Evolutionary conservation across 1,140 invertebrate genomes (phyloP).

Genomic region (Ceratosolen solmsi): DNA sequence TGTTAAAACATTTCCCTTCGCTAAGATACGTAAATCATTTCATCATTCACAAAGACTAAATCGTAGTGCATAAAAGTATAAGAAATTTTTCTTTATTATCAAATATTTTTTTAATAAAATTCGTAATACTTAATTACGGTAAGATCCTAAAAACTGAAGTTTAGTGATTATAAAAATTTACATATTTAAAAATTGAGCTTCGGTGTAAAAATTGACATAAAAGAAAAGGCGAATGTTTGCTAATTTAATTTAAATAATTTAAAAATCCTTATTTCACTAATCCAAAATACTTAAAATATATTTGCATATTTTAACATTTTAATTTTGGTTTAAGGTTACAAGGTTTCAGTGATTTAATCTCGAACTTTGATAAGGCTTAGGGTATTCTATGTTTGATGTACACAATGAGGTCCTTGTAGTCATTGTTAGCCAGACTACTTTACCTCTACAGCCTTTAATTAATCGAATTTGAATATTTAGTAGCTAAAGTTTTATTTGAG

Average conservation of each 20-base stretch:
- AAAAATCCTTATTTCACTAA: not conserved
- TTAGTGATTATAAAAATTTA: too few relatives aligned
- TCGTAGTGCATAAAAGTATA: too few relatives aligned
- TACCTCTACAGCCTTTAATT: constrained; percentile 14
- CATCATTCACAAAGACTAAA: too few relatives aligned
- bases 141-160: too few relatives aligned
- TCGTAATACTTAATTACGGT: too few relatives aligned
- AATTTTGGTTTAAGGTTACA: not conserved
- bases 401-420: not conserved
- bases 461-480: not conserved
- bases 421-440: not conserved
- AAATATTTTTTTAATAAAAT: too few relatives aligned
- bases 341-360: not conserved
- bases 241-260: not conserved
- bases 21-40: too few relatives aligned
- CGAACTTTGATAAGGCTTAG: constrained; percentile 4
- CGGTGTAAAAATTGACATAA: too few relatives aligned
- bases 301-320: not conserved
- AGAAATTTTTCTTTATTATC: too few relatives aligned
- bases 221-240: too few relatives aligned
- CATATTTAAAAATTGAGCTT: too few relatives aligned
- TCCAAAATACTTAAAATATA: not conserved
- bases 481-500: not conserved
- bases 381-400: constrained; percentile 13
- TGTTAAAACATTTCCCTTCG: too few relatives aligned